phyloP scores from a whole-genome alignment of 2,888 invertebrate genomes.

The Girardia tigrina region DNA sequence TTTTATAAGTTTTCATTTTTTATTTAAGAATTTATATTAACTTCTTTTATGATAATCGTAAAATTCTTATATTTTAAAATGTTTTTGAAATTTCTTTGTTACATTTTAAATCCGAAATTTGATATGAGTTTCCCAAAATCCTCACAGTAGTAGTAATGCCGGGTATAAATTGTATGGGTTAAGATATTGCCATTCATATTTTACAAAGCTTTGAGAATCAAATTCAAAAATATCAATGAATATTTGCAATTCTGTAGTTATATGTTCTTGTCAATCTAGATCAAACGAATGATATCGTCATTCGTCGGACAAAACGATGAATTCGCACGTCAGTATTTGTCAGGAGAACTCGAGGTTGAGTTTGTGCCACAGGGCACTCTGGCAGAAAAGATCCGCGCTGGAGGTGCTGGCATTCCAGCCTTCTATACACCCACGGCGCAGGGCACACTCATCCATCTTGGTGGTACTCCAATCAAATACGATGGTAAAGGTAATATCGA shows the following conservation, averaged over 20 bases:
- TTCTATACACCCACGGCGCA: slow-evolving; percentile 92
- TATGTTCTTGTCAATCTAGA: too few species aligned
- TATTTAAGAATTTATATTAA: too few species aligned
- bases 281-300: slow-evolving; percentile 83
- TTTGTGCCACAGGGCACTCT: slow-evolving; percentile 79
- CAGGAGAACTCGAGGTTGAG: slow-evolving; percentile 76
- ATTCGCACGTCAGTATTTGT: slow-evolving; percentile 81
- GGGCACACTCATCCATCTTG: slow-evolving; percentile 85
- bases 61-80: too few species aligned
- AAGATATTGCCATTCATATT: too few species aligned
- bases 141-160: too few species aligned
- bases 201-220: neutral
- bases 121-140: too few species aligned
- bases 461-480: slow-evolving; percentile 88
- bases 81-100: too few species aligned
- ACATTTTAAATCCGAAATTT: too few species aligned
- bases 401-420: slow-evolving; percentile 92
- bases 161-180: too few species aligned
- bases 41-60: too few species aligned
- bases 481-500: slow-evolving; percentile 60
- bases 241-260: too few species aligned
- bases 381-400: slow-evolving; percentile 84
- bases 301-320: slow-evolving; percentile 98
- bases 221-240: neutral
- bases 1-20: too few species aligned